These are phyloP conservation scores for Meganola albula DNA, from an alignment of 2,888 invertebrate species.

Conservation along the genomic window DNA sequence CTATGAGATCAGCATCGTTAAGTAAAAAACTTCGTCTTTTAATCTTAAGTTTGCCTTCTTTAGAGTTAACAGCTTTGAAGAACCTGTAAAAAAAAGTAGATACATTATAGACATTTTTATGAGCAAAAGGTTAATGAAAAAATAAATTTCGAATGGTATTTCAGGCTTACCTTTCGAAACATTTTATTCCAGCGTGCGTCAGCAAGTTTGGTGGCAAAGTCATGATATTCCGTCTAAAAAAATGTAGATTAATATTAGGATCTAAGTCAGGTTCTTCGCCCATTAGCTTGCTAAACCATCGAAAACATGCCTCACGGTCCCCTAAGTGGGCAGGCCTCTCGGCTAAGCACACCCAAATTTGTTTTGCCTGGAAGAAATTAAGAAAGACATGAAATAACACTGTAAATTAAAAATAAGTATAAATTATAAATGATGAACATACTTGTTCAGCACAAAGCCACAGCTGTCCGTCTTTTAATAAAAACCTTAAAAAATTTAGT, in stretches of 20 bases:
- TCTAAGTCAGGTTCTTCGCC: conserved; percentile 98
- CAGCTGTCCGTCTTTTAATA: conserved; percentile 95
- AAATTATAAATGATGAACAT: no score
- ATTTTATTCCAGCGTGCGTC: conserved; percentile 97
- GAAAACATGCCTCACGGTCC: conserved; percentile 97
- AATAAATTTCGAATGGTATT: neutral
- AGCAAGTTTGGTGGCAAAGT: conserved; percentile 93
- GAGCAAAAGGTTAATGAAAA: neutral
- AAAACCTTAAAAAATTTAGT: conserved; percentile 93
- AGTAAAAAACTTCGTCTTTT: conserved; percentile 91
- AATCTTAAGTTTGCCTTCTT: conserved; percentile 93
- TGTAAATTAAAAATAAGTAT: no score
- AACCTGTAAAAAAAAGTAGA: conserved; percentile 80
- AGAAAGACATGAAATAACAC: no score
- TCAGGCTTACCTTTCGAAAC: conserved; percentile 78
- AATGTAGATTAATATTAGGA: conserved; percentile 96
- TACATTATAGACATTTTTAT: neutral
- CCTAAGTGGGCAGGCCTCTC: conserved; percentile 94
- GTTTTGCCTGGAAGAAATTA: conserved; percentile 83
- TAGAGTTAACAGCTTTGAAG: conserved; percentile 96
- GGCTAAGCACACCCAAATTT: conserved; percentile 97
- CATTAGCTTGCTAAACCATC: conserved; percentile 98
- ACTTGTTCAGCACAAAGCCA: conserved; percentile 97
- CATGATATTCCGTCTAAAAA: conserved; percentile 96
- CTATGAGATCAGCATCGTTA: conserved; percentile 96